Percentiles rank a stretch among this genome's conserved stretches.
Evolutionary conservation across 2,113 vertebrate species (phyloP).

Genomic region (Xiphophorus couchianus): DNA sequence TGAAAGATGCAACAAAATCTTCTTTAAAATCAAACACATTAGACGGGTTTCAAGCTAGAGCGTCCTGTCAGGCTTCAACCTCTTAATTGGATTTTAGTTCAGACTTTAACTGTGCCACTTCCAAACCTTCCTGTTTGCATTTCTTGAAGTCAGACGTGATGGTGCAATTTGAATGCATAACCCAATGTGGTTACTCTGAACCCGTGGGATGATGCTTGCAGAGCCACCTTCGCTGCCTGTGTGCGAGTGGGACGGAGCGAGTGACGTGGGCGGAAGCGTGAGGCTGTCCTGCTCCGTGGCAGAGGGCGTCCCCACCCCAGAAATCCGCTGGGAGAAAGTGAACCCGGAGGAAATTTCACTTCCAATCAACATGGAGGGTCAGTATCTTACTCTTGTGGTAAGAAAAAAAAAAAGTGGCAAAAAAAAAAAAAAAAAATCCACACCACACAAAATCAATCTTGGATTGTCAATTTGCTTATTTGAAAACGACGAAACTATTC

Average conservation of each 20-base stretch:
- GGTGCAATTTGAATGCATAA: no score
- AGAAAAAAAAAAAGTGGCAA: no score
- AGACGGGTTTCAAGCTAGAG: not conserved
- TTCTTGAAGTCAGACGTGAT: not conserved
- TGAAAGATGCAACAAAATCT: no score
- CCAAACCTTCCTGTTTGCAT: not conserved
- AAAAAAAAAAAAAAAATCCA: no score
- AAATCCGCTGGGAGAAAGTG: conserved; percentile 81
- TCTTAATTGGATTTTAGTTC: not conserved
- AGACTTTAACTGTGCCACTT: not conserved
- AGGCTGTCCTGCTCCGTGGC: conserved; percentile 77
- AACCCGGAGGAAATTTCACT: conserved; percentile 71
- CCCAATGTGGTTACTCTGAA: not conserved
- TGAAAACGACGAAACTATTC: no score
- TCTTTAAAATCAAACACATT: not conserved
- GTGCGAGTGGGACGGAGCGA: conserved; percentile 79
- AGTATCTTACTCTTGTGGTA: not conserved
- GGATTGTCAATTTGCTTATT: no score
- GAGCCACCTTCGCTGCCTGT: conserved; percentile 79
- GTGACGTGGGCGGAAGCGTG: conserved; percentile 73
- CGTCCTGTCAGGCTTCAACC: not conserved
- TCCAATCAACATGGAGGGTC: conserved; percentile 78
- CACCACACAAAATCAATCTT: no score
- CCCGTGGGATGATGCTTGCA: conserved; percentile 23
- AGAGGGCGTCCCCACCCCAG: conserved; percentile 77